These are phyloP conservation scores for Drosophila recens DNA, from an alignment of 2,888 invertebrate species.

Conservation along the genomic window DNA sequence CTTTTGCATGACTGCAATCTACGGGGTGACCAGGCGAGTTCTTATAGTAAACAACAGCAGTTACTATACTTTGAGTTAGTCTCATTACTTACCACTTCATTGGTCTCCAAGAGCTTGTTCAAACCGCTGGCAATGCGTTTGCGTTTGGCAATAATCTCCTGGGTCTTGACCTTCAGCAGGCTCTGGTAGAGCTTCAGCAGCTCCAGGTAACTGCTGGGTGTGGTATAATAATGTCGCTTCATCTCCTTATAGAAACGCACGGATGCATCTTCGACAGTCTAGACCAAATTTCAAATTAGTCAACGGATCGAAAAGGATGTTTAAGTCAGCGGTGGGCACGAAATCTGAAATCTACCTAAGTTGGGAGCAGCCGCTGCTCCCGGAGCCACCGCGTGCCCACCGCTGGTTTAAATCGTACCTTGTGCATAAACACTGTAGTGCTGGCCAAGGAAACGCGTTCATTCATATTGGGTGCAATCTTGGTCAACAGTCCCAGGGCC, in stretches of 20 bases:
- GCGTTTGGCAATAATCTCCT: slow-evolving; percentile 88
- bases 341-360: no score
- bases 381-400: no score
- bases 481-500: slow-evolving; percentile 89
- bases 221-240: slow-evolving; percentile 94
- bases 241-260: slow-evolving; percentile 92
- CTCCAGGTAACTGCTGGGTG: slow-evolving; percentile 96
- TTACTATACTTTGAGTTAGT: no score
- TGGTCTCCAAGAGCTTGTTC: slow-evolving; percentile 85
- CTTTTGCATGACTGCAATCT: slow-evolving; percentile 93
- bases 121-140: slow-evolving; percentile 92
- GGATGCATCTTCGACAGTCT: slow-evolving; percentile 93
- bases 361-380: no score
- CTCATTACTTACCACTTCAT: slow-evolving; percentile 77
- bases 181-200: slow-evolving; percentile 91
- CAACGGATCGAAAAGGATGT: background rate
- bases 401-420: slow-evolving; percentile 84
- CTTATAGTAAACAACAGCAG: background rate
- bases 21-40: background rate
- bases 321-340: no score
- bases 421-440: slow-evolving; percentile 91
- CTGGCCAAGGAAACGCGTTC: slow-evolving; percentile 87
- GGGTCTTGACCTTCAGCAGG: slow-evolving; percentile 90
- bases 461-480: slow-evolving; percentile 86
- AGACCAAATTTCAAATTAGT: background rate